Base-by-base conservation (phyloP, 2,888 invertebrate genomes). In the Pilophorus perplexus region DNA sequence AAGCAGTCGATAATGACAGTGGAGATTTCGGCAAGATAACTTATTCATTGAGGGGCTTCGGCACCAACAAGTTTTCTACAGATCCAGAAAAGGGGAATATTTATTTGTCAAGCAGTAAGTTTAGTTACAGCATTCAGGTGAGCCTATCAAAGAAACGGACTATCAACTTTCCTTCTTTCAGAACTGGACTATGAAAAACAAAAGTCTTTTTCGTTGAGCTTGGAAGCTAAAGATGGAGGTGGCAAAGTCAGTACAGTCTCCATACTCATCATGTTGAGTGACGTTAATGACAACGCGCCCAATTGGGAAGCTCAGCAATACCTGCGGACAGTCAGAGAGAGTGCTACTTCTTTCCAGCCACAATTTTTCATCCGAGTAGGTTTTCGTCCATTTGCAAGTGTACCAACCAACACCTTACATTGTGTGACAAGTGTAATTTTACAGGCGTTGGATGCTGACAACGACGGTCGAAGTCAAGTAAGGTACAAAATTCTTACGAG, bases 211-310 rank as follows among this genome's bases (percentile, higher is more conserved):
- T 89, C 89, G 67, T 77, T 93, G 66, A 89, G 88, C 0, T 81
- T 90, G 60, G 87, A 89, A 69, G 93, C 91, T 0, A 83, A 82
- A 69, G 93, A 93, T 74, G 90, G 90, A 0, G 91, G 92, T 0
- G 89, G 87, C 0, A 83, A 83, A 71, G 82, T 86, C 12, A 82
- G 87, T 0, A 84, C 87, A 25, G 84, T 85, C 0, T 87, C 87
- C 75, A 78, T 90, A 37, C 83, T 85, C 55, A 81, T 90, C 12
- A 86, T 87, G 70, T 80, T 90, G 0, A 74, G 84, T 3, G 90
- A 90, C 73, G 83, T 88, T 0, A 90, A 90, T 72, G 90, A 90
- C 73, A 90, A 90, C 72, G 79, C 83, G 23, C 90, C 90, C 0
- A 74, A 81, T 1, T 90, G 90, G 74, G 87, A 88, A 73, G 80